Evolutionary conservation across 30 jellyfish, hydroid and myxozoan genomes (phyloP).

Genomic region (Calvadosia cruxmelitensis): DNA sequence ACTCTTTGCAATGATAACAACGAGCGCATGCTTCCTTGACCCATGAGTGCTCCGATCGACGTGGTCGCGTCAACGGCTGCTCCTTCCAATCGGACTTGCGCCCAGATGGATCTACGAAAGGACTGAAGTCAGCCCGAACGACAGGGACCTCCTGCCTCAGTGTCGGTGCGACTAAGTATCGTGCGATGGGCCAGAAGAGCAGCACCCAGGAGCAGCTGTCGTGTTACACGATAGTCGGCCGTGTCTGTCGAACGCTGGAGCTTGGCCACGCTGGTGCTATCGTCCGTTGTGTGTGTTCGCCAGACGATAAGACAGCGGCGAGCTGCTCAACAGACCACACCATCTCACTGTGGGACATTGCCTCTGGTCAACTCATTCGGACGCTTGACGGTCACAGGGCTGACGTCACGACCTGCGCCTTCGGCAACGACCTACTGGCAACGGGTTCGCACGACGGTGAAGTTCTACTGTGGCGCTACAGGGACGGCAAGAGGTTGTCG

Average conservation of each 20-base stretch:
- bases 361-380: conserved; percentile 33
- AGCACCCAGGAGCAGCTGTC: not conserved
- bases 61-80: too few relatives aligned
- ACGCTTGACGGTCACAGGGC: conserved; percentile 77
- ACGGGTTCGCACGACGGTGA: conserved; percentile 78
- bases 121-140: too few relatives aligned
- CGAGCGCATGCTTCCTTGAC: too few relatives aligned
- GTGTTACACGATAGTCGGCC: conserved; percentile 35
- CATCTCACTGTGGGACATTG: conserved; percentile 57
- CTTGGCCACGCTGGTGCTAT: conserved; percentile 74
- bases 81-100: too few relatives aligned
- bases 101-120: too few relatives aligned
- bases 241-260: conserved; percentile 35
- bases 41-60: too few relatives aligned
- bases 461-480: conserved; percentile 50
- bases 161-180: too few relatives aligned
- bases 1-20: too few relatives aligned
- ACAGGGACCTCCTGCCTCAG: too few relatives aligned
- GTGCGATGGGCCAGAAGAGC: not conserved
- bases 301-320: conserved; percentile 48
- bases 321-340: conserved; percentile 68
- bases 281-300: conserved; percentile 29
- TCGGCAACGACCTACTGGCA: conserved; percentile 57
- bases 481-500: conserved; percentile 53
- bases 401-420: conserved; percentile 64